Evolutionary conservation across 1,140 invertebrate species (phyloP).

Genomic region (Drosophila malerkotliana): DNA sequence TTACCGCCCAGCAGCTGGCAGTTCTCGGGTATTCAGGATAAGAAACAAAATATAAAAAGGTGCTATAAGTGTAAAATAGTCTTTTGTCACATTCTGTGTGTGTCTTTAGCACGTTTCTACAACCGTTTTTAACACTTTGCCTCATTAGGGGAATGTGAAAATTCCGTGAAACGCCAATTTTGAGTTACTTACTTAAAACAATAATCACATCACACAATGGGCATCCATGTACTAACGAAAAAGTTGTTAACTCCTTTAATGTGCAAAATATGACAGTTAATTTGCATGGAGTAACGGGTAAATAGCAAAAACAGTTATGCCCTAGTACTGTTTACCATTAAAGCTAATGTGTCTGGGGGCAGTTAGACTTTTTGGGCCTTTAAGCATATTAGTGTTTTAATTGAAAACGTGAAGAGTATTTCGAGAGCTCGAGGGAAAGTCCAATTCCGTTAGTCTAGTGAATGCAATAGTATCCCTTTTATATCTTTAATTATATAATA

Average conservation of each 20-base stretch:
- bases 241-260: slow-evolving; percentile 14
- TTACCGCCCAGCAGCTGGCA: background rate
- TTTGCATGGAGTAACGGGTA: slow-evolving; percentile 20
- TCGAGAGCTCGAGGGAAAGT: background rate
- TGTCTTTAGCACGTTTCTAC: slow-evolving; percentile 39
- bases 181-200: slow-evolving; percentile 21
- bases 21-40: background rate
- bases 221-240: slow-evolving; percentile 17
- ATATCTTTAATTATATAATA: slow-evolving; percentile 32
- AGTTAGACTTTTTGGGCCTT: too few species aligned
- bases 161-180: slow-evolving; percentile 13
- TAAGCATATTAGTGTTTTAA: too few species aligned
- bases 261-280: slow-evolving; percentile 28
- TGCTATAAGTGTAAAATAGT: slow-evolving; percentile 21
- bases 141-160: slow-evolving; percentile 29
- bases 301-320: slow-evolving; percentile 17
- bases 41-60: slow-evolving; percentile 15
- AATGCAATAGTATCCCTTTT: background rate
- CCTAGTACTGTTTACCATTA: background rate
- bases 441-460: background rate
- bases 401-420: background rate
- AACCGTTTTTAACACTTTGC: slow-evolving; percentile 31
- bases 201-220: slow-evolving; percentile 12
- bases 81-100: slow-evolving; percentile 31
- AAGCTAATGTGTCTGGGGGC: too few species aligned